These are phyloP conservation scores for Columba livia DNA, from an alignment of 2,113 vertebrate species.

Conservation along the genomic window DNA sequence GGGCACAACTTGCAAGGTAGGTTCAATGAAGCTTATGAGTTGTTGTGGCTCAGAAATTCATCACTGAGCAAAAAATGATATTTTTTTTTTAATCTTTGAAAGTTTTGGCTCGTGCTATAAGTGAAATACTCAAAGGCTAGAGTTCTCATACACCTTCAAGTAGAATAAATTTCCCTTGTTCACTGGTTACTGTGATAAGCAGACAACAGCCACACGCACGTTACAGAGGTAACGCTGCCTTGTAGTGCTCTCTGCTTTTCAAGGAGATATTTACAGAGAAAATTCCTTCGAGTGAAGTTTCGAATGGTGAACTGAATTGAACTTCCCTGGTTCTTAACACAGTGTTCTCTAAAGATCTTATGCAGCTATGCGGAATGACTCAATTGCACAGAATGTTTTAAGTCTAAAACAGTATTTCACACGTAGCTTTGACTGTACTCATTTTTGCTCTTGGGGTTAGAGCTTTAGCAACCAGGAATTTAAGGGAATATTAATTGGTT, in stretches of 20 bases:
- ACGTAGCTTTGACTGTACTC: neutral
- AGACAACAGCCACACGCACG: accelerated
- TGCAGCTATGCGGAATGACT: neutral
- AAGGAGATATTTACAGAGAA: neutral
- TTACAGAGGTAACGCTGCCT: neutral
- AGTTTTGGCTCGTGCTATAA: neutral
- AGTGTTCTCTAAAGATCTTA: neutral
- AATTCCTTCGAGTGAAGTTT: neutral
- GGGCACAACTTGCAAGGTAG: neutral
- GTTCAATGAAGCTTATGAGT: neutral
- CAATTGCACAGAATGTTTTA: neutral
- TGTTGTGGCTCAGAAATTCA: neutral
- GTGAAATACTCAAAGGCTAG: neutral
- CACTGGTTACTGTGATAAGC: neutral
- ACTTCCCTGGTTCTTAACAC: neutral
- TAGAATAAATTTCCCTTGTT: neutral
- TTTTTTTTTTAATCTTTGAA: neutral
- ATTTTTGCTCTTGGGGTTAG: neutral
- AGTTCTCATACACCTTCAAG: neutral
- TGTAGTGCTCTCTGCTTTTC: neutral
- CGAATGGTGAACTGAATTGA: neutral
- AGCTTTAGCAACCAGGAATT: neutral
- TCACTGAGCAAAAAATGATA: neutral
- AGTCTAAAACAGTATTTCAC: neutral
- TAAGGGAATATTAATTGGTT: neutral